phyloP scores from a whole-genome alignment of 2,113 vertebrate species.

The Trinectes maculatus region DNA sequence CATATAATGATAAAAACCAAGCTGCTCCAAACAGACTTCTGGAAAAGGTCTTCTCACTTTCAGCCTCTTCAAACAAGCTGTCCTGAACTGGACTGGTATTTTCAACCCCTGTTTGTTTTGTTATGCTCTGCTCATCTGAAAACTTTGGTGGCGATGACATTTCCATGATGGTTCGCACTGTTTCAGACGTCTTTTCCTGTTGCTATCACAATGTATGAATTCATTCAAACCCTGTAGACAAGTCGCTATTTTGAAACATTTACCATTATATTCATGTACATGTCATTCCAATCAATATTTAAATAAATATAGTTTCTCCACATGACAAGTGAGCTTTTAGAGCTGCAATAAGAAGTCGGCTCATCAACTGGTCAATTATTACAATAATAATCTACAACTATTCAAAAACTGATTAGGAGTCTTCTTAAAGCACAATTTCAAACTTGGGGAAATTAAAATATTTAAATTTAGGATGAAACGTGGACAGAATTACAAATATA shows the following conservation, averaged over 20 bases:
- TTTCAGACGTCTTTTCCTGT: background rate
- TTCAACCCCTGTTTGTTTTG: background rate
- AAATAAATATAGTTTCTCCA: no score
- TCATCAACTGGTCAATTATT: background rate
- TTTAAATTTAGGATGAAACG: no score
- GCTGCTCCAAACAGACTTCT: constrained; percentile 5
- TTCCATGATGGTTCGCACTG: background rate
- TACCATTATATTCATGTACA: background rate
- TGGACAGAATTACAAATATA: background rate
- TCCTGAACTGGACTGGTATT: background rate
- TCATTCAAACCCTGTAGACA: background rate
- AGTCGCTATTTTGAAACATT: no score
- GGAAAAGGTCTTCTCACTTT: constrained; percentile 10
- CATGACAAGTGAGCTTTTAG: no score
- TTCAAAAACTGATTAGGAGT: background rate
- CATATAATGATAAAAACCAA: constrained; percentile 9
- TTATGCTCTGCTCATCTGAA: background rate
- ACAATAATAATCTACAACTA: background rate
- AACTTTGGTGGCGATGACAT: background rate
- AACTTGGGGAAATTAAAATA: no score
- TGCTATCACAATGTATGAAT: background rate
- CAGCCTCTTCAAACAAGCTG: background rate
- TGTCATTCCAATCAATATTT: no score
- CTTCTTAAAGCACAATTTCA: no score
- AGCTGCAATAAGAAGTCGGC: no score